phyloP scores from a whole-genome alignment of 2,888 invertebrate species.

The Campoplex nolae region DNA sequence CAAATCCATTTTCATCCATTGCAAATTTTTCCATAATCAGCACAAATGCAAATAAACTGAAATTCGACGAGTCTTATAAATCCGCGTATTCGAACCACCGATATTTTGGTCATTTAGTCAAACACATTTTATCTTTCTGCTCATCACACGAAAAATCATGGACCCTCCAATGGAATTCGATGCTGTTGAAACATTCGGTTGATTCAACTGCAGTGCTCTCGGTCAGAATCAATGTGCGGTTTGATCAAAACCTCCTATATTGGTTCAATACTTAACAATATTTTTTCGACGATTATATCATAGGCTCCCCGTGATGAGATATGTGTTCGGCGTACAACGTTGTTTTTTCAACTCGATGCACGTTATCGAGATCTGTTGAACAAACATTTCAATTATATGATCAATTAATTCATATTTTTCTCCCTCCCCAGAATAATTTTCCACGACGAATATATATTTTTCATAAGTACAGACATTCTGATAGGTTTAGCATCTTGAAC shows the following conservation, averaged over 20 bases:
- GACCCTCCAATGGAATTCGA: no score
- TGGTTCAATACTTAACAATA: no score
- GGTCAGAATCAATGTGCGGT: no score
- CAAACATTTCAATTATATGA: neutral
- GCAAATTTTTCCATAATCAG: neutral
- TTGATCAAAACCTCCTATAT: no score
- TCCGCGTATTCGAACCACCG: neutral
- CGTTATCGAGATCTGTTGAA: neutral
- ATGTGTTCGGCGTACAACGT: no score
- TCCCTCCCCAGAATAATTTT: neutral
- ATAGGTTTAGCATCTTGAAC: neutral
- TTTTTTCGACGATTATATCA: no score
- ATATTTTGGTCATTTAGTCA: neutral
- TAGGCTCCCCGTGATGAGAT: no score
- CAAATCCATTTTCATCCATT: neutral
- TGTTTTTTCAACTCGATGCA: no score
- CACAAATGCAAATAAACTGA: neutral
- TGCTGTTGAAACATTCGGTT: no score
- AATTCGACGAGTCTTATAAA: neutral
- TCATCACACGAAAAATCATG: neutral
- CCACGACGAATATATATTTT: neutral
- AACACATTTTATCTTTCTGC: neutral
- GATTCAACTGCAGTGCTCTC: no score
- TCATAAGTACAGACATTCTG: neutral
- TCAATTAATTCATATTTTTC: neutral